These are phyloP conservation scores for Morphnarchus princeps DNA, from an alignment of 2,113 vertebrate genomes.

Conservation along the genomic window DNA sequence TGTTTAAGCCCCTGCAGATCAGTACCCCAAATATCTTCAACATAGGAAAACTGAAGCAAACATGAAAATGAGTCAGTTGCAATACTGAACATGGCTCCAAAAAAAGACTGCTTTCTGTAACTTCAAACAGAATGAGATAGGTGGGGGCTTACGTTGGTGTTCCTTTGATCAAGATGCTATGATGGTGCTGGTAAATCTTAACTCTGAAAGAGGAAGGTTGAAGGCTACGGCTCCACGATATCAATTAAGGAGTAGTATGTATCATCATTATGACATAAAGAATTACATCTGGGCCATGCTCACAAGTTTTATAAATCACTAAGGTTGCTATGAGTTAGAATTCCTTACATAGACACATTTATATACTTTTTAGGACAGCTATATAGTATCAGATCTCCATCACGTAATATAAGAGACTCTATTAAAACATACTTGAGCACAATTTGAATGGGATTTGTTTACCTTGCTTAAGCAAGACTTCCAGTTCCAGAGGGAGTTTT, in stretches of 20 bases:
- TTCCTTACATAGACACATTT: background rate
- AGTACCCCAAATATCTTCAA: background rate
- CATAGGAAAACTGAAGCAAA: background rate
- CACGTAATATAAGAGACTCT: background rate
- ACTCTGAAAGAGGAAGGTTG: background rate
- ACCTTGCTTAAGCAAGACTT: background rate
- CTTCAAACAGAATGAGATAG: background rate
- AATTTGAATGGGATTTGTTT: background rate
- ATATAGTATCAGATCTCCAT: background rate
- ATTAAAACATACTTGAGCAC: background rate
- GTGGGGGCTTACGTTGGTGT: fast-evolving
- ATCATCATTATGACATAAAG: background rate
- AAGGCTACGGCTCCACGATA: background rate
- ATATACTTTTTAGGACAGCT: background rate
- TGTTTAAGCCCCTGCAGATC: background rate
- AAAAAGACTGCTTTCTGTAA: background rate
- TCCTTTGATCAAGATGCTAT: background rate
- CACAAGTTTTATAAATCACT: background rate
- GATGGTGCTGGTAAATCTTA: background rate
- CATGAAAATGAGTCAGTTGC: background rate
- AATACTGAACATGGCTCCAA: background rate
- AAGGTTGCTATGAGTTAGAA: background rate
- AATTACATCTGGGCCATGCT: background rate
- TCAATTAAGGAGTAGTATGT: background rate
- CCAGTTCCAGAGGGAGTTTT: background rate